These are phyloP conservation scores for Tachina fera DNA, from an alignment of 2,888 invertebrate species.

Conservation along the genomic window DNA sequence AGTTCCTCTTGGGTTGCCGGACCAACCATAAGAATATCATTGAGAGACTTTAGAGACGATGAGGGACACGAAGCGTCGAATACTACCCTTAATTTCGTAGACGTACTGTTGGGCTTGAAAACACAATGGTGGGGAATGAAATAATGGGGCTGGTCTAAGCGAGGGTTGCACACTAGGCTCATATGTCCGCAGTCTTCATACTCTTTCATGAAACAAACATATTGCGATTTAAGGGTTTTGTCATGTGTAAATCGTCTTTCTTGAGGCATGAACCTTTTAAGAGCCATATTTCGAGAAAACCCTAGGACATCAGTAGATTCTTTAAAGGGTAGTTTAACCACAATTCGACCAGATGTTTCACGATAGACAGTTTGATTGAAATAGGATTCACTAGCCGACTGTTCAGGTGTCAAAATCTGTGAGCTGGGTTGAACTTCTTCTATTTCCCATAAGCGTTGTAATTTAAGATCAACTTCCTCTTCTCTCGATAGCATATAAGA, in stretches of 20 bases:
- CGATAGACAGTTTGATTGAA: slow-evolving; percentile 37
- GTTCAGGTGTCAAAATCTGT: slow-evolving; percentile 10
- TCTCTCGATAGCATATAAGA: slow-evolving; percentile 12
- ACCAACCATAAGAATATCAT: no score
- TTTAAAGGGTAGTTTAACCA: slow-evolving; percentile 59
- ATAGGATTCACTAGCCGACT: slow-evolving; percentile 44
- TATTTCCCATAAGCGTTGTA: no score
- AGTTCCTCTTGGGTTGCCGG: no score
- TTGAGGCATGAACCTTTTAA: slow-evolving; percentile 40
- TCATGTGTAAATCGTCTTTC: slow-evolving; percentile 36
- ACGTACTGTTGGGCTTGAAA: no score
- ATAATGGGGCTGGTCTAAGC: no score
- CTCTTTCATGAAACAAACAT: slow-evolving; percentile 52
- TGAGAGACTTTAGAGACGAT: no score
- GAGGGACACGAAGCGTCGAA: no score
- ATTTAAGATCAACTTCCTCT: no score
- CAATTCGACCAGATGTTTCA: slow-evolving; percentile 45
- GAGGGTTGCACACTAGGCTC: no score
- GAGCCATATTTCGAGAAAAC: slow-evolving; percentile 28
- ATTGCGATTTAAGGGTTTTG: slow-evolving; percentile 4
- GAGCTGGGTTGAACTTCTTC: slow-evolving; percentile 13
- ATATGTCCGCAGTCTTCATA: slow-evolving; percentile 20
- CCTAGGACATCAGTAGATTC: slow-evolving; percentile 25
- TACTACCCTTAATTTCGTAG: no score
- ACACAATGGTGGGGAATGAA: no score